Evolutionary conservation across 2,797 vertebrate species (phyloP).

Genomic region (Octomys mimax): DNA sequence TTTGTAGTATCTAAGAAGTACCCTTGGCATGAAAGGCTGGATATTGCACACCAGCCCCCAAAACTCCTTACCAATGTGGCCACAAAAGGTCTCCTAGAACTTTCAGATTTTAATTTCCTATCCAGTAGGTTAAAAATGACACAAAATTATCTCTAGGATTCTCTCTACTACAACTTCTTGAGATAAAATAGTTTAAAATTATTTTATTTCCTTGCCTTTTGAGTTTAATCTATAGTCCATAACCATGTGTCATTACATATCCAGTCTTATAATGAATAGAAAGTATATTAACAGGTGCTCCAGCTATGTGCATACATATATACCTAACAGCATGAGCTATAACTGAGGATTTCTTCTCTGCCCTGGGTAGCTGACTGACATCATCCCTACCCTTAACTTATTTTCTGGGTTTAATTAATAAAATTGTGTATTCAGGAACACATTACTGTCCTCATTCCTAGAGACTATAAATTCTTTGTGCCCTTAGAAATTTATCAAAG

Average conservation of each 20-base stretch:
- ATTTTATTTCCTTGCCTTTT: not conserved
- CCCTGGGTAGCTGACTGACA: not conserved
- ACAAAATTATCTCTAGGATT: not conserved
- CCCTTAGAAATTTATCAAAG: not conserved
- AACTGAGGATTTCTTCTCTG: rapidly evolving
- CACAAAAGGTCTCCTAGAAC: not conserved
- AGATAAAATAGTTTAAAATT: not conserved
- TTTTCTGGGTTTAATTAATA: not conserved
- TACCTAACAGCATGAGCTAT: not conserved
- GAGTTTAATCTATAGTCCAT: not conserved
- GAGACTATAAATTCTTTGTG: not conserved
- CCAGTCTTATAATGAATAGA: too few species aligned
- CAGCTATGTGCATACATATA: rapidly evolving
- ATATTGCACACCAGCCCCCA: not conserved
- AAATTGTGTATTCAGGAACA: not conserved
- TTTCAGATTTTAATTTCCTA: not conserved
- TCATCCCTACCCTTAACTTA: not conserved
- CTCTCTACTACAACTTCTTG: not conserved
- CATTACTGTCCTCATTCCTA: not conserved
- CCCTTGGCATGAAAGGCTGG: rapidly evolving
- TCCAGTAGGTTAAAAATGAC: not conserved
- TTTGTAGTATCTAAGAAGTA: rapidly evolving
- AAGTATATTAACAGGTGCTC: rapidly evolving
- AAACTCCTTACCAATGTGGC: not conserved
- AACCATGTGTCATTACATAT: not conserved